Base-by-base conservation (phyloP, 2,797 vertebrate species). In the Vipera ursinii region DNA sequence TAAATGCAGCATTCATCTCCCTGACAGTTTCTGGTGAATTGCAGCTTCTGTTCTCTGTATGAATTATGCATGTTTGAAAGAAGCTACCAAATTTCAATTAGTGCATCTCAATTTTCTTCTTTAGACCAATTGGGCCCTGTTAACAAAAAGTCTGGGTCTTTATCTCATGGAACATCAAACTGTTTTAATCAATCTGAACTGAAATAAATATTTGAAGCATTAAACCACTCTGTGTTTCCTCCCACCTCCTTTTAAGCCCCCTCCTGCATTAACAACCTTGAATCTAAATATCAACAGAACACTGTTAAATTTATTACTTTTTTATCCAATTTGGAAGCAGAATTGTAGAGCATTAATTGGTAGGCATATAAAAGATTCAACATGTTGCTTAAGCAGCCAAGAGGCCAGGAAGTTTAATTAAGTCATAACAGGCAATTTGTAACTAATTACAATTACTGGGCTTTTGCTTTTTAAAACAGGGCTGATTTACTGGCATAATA, bases 241-340 rank as follows among this genome's bases (percentile, higher is more conserved):
- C 3, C 53, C 14, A 93, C 28, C 3, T 20, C 57, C 4, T 8
- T n/a, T 3, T 95, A 44, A 95, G 28, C 48, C 60, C 82, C 53
- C 24, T 32, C 69, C 24, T 90, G 86, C 56, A 91, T 93, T 91
- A 95, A 96, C 94, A 93, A 94, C 95, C 94, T 96, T 48, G 3
- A 86, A 96, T 95, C 91, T 95, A 91, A 94, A 95, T 96, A 95
- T 95, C 95, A 96, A 96, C 96, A 96, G 94, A 90, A 91, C 93
- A 94, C 94, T 96, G 94, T 93, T 96, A 93, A 95, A 92, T 95
- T 96, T 97, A 96, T 96, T 96, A 95, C 96, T 95, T 97, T 94
- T 97, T 94, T 94, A 95, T 96, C 93, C 96, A 96, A 96, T 98
- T 97, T 97, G 96, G 98, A 97, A 96, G 97, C 97, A 97, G 97